These are phyloP conservation scores for Apodemia hepburni DNA, from an alignment of 2,888 invertebrate species.

Conservation along the genomic window DNA sequence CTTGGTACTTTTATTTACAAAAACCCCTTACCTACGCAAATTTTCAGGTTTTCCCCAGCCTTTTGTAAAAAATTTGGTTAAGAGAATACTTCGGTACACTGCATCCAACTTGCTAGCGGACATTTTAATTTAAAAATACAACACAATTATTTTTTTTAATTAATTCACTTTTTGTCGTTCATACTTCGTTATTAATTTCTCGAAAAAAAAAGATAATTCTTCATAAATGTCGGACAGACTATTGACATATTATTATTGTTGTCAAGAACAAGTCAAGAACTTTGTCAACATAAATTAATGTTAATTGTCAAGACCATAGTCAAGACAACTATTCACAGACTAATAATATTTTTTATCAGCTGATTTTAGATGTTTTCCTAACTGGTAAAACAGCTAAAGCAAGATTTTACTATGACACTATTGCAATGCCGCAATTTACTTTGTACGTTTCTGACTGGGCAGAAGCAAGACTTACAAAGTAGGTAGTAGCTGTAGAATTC, in stretches of 20 bases:
- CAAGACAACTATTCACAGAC: too few species aligned
- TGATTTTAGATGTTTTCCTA: too few species aligned
- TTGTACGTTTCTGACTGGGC: too few species aligned
- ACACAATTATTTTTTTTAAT: constrained; percentile 26
- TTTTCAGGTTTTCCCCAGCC: constrained; percentile 98
- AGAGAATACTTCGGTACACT: constrained; percentile 91
- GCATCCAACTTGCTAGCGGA: constrained; percentile 85
- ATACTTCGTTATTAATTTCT: background rate
- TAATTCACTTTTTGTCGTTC: constrained; percentile 25
- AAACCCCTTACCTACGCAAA: constrained; percentile 85
- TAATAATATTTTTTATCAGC: too few species aligned
- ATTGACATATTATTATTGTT: background rate
- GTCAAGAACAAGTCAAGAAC: background rate
- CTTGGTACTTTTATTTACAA: constrained; percentile 6
- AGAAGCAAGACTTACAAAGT: too few species aligned
- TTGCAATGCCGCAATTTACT: too few species aligned
- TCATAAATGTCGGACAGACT: background rate
- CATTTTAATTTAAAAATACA: constrained; percentile 57
- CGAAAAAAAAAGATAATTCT: constrained; percentile 14
- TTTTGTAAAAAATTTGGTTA: constrained; percentile 95
- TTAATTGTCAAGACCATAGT: too few species aligned
- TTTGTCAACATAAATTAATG: too few species aligned
- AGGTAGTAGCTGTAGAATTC: too few species aligned
- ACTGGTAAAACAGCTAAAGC: too few species aligned
- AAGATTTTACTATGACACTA: too few species aligned